Evolutionary conservation across 2,113 vertebrate genomes (phyloP), one percentile per base, ranked within the genome.

Genomic region (Nyctibius bracteatus): DNA sequence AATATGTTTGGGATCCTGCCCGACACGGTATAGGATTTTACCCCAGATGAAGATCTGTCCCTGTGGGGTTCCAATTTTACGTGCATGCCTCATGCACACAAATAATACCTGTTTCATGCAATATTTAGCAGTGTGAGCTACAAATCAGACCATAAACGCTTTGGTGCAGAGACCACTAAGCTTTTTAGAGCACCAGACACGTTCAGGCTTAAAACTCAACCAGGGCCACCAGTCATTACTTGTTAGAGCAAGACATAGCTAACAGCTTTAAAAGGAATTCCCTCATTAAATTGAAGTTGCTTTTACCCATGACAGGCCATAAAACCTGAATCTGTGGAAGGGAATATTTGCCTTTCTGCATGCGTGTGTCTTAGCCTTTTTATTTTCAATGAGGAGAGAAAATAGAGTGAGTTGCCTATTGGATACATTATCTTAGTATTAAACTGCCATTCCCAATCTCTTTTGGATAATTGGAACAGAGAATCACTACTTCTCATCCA

Each of bases 381-480:
- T 92, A 89, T 91, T 94, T 97, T 94, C 94, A 94, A 39, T 92
- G 66, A 66, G 46, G 57, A 93, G 91, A 92, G 71, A 96, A 97
- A 96, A 96, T 82, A 96, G 91, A 88, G 90, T 83, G 62, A 75
- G 74, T 94, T 97, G 81, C 92, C 88, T 96, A 93, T 84, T 94
- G 82, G 87, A 87, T 94, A 74, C 86, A 86, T 96, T 95, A 93
- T 94, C 91, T 94, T 80, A 72, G 72, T 97, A 95, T 97, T 96
- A 97, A 96, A 91, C 90, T 98, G 97, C 95, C 96, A 88, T 96
- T 98, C 92, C 94, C 87, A 96, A 95, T 96, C 92, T 95, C 83
- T 95, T 93, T 94, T 55, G 90, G 81, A 94, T 97, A 95, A 98
- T 94, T 97, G 97, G 94, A 97, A 90, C 88, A 92, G 88, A 97